Percentiles rank a stretch among this genome's conserved stretches.
Evolutionary conservation across 2,888 invertebrate genomes (phyloP).

Genomic region (Diaphora mendica): DNA sequence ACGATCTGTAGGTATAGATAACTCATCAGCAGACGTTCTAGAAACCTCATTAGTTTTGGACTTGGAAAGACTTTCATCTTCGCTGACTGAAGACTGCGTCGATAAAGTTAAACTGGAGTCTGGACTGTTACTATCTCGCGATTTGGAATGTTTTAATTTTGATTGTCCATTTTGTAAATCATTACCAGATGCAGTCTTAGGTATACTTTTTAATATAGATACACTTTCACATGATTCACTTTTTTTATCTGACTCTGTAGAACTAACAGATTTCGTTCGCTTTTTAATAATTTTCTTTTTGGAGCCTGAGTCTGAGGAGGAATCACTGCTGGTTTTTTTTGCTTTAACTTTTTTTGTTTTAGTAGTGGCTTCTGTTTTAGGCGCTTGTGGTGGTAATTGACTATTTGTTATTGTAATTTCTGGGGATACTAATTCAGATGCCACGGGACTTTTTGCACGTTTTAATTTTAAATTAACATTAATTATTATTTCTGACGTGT

Average conservation of each 20-base stretch:
- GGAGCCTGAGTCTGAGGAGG: constrained; percentile 70
- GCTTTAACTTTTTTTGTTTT: constrained; percentile 77
- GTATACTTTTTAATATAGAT: constrained; percentile 59
- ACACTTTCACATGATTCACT: constrained; percentile 67
- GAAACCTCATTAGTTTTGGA: constrained; percentile 72
- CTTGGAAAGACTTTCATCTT: constrained; percentile 75
- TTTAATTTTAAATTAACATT: constrained; percentile 82
- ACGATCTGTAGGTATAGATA: constrained; percentile 83
- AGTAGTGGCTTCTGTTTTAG: constrained; percentile 72
- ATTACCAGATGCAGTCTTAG: constrained; percentile 62
- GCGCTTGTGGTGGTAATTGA: constrained; percentile 82
- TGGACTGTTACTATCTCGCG: constrained; percentile 78
- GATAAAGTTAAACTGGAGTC: constrained; percentile 84
- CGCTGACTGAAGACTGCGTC: constrained; percentile 82
- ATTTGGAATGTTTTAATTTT: constrained; percentile 76
- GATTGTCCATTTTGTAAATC: constrained; percentile 66
- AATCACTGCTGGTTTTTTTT: constrained; percentile 76
- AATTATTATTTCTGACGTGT: constrained; percentile 78
- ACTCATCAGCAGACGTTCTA: constrained; percentile 87
- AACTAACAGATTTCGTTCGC: constrained; percentile 79
- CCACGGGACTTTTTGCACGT: constrained; percentile 70
- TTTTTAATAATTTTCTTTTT: constrained; percentile 79
- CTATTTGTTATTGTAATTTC: constrained; percentile 79
- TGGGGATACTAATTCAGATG: constrained; percentile 72
- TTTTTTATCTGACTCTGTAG: constrained; percentile 76